Percentiles rank a stretch among this genome's conserved stretches.
phyloP scores from a whole-genome alignment of 2,113 vertebrate genomes.

The Sinosuthora webbiana region DNA sequence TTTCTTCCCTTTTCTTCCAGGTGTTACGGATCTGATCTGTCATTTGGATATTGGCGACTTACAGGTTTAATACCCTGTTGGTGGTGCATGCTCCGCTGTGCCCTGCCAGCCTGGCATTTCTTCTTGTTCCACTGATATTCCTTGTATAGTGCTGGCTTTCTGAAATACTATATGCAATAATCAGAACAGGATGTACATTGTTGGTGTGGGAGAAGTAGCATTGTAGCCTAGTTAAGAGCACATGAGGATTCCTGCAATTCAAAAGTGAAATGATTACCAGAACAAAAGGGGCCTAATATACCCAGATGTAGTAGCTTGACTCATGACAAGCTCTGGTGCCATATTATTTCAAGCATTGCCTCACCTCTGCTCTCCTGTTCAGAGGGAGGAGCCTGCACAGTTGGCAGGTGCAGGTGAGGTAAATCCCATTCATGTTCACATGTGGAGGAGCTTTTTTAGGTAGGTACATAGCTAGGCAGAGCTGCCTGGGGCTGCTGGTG shows the following conservation, averaged over 20 bases:
- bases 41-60: background rate
- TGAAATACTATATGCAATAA: background rate
- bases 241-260: background rate
- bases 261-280: background rate
- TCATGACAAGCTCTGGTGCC: background rate
- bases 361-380: background rate
- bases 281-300: background rate
- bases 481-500: background rate
- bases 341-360: background rate
- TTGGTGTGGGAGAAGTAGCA: background rate
- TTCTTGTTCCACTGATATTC: background rate
- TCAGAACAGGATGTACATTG: background rate
- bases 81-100: background rate
- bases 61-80: background rate
- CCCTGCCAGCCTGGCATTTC: background rate
- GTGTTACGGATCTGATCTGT: background rate
- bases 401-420: background rate
- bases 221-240: background rate
- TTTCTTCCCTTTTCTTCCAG: background rate
- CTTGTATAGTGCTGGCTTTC: background rate
- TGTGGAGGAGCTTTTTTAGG: background rate
- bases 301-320: background rate
- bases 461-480: background rate
- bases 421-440: background rate
- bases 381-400: background rate